phyloP scores from a whole-genome alignment of 2,888 invertebrate genomes.

The Tenthredo scrophulariae region DNA sequence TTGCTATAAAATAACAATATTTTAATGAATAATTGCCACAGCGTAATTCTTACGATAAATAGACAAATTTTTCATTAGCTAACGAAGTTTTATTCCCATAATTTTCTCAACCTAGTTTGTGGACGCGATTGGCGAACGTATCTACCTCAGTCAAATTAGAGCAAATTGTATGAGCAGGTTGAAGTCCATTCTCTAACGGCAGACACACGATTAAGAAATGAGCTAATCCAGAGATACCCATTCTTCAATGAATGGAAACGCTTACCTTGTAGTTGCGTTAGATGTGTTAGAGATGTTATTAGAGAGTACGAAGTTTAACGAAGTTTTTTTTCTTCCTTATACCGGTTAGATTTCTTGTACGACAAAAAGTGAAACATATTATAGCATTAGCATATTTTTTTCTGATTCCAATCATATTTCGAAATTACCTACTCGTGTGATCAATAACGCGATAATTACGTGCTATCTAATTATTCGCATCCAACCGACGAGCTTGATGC shows the following conservation, averaged over 20 bases:
- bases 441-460: not conserved
- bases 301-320: not conserved
- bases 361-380: not conserved
- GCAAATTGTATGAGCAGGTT: not conserved
- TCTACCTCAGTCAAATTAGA: not conserved
- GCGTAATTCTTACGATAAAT: not conserved
- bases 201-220: not conserved
- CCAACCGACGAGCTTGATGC: not conserved
- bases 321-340: not conserved
- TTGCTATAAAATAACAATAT: not conserved
- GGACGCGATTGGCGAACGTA: not conserved
- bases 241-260: not conserved
- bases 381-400: not conserved
- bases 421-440: not conserved
- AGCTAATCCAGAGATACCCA: not conserved
- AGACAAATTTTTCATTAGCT: not conserved
- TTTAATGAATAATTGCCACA: not conserved
- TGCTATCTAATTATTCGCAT: not conserved
- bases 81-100: not conserved
- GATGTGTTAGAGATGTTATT: not conserved
- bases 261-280: not conserved
- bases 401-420: not conserved
- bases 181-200: not conserved
- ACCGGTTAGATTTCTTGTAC: not conserved
- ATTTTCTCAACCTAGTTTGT: not conserved